A percentile compares a stretch with the other conserved stretches of the same genome.
Conservation (phyloP, 2,797 vertebrate species). For the Choloepus didactylus region DNA sequence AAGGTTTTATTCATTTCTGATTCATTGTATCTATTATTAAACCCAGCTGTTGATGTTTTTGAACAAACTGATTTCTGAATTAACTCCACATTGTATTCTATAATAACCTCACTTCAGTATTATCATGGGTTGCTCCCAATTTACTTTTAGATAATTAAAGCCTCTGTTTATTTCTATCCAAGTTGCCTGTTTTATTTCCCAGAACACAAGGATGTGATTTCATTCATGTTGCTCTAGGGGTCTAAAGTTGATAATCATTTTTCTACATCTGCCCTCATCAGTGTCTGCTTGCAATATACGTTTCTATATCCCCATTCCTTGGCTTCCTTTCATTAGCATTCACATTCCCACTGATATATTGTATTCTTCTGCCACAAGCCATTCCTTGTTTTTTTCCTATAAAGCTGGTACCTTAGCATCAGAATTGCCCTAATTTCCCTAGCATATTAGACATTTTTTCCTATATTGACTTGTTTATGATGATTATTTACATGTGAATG, state of each 20-base stretch:
- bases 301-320: constrained; percentile 75
- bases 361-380: constrained; percentile 73
- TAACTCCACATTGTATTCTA: constrained; percentile 88
- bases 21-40: constrained; percentile 89
- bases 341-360: constrained; percentile 70
- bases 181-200: constrained; percentile 89
- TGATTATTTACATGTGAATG: constrained; percentile 64
- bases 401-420: constrained; percentile 71
- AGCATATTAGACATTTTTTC: constrained; percentile 56
- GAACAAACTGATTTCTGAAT: constrained; percentile 90
- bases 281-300: constrained; percentile 82
- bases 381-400: constrained; percentile 79
- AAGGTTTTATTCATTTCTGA: constrained; percentile 88
- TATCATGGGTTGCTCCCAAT: constrained; percentile 88
- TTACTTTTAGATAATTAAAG: constrained; percentile 92
- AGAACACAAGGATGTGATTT: constrained; percentile 88
- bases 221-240: constrained; percentile 87
- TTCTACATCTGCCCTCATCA: constrained; percentile 87
- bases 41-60: constrained; percentile 90
- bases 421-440: constrained; percentile 76
- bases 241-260: constrained; percentile 89
- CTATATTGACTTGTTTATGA: constrained; percentile 66
- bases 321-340: constrained; percentile 83
- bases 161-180: constrained; percentile 88
- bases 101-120: constrained; percentile 89